Percentiles rank a stretch among this genome's conserved stretches.
These are phyloP conservation scores for Drosophila limbata DNA, from an alignment of 2,888 invertebrate genomes.

Conservation along the genomic window DNA sequence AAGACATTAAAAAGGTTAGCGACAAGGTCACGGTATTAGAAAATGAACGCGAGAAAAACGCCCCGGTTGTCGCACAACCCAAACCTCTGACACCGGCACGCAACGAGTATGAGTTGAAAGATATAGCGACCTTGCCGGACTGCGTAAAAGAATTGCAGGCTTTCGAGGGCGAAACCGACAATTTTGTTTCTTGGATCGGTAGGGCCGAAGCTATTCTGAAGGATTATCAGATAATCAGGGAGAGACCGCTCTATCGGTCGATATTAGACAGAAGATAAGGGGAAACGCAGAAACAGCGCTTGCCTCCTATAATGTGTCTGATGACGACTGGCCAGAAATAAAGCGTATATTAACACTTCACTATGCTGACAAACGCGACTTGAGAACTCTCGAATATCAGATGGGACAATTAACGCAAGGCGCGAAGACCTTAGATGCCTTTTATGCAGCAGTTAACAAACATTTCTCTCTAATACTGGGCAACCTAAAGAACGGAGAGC, in stretches of 20 bases:
- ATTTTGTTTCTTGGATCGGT: slow-evolving; percentile 12
- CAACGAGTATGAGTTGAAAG: slow-evolving; percentile 1
- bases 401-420: slow-evolving; percentile 7
- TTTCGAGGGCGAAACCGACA: not conserved
- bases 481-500: slow-evolving; percentile 1
- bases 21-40: not conserved
- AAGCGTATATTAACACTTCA: slow-evolving; percentile 5
- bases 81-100: not conserved
- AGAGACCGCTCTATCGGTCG: slow-evolving; percentile 5
- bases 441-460: not conserved
- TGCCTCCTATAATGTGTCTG: slow-evolving; percentile 10
- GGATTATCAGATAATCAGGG: slow-evolving; percentile 6
- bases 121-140: slow-evolving; percentile 13
- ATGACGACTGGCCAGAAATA: slow-evolving; percentile 25
- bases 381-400: slow-evolving; percentile 7
- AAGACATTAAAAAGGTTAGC: not conserved
- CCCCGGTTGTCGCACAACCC: not conserved
- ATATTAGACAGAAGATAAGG: slow-evolving; percentile 11
- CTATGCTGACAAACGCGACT: slow-evolving; percentile 20
- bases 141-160: slow-evolving; percentile 15
- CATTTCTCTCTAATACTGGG: slow-evolving; percentile 6
- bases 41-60: not conserved
- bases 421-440: not conserved
- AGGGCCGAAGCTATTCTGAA: slow-evolving; percentile 2
- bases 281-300: slow-evolving; percentile 1